Conservation (phyloP, 2,113 vertebrate genomes). For the Gadus chalcogrammus region DNA sequence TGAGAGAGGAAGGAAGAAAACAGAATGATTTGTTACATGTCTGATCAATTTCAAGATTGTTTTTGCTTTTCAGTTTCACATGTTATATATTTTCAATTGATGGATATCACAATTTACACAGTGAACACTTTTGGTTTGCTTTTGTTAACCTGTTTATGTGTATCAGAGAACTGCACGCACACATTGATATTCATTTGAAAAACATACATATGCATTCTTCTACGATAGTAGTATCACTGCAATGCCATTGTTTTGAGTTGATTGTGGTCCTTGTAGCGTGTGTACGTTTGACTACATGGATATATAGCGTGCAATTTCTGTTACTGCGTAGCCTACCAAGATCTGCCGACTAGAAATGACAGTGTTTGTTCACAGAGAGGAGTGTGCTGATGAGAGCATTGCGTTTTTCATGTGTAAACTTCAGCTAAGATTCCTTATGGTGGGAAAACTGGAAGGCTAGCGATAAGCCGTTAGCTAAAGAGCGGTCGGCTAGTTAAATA, state of each 20-base stretch:
- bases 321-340: slow-evolving; percentile 31
- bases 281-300: slow-evolving; percentile 37
- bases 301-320: slow-evolving; percentile 31
- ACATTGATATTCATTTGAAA: slow-evolving; percentile 27
- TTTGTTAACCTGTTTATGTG: slow-evolving; percentile 2
- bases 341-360: not conserved
- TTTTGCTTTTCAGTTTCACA: slow-evolving; percentile 4
- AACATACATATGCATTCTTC: slow-evolving; percentile 27
- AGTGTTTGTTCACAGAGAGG: too few relatives aligned
- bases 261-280: slow-evolving; percentile 56
- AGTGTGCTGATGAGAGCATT: too few relatives aligned
- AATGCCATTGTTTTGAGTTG: slow-evolving; percentile 29
- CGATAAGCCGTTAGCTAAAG: too few relatives aligned
- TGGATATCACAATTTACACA: too few relatives aligned
- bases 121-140: slow-evolving; percentile 26
- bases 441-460: too few relatives aligned
- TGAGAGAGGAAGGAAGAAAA: slow-evolving; percentile 33
- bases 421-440: too few relatives aligned
- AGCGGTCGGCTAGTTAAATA: too few relatives aligned
- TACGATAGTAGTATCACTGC: slow-evolving; percentile 33
- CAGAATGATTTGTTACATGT: slow-evolving; percentile 18
- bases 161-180: slow-evolving; percentile 40
- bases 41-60: too few relatives aligned
- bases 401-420: slow-evolving; percentile 10
- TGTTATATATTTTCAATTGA: slow-evolving; percentile 21